phyloP scores from a whole-genome alignment of 2,797 vertebrate species.

The Denticeps clupeoides region DNA sequence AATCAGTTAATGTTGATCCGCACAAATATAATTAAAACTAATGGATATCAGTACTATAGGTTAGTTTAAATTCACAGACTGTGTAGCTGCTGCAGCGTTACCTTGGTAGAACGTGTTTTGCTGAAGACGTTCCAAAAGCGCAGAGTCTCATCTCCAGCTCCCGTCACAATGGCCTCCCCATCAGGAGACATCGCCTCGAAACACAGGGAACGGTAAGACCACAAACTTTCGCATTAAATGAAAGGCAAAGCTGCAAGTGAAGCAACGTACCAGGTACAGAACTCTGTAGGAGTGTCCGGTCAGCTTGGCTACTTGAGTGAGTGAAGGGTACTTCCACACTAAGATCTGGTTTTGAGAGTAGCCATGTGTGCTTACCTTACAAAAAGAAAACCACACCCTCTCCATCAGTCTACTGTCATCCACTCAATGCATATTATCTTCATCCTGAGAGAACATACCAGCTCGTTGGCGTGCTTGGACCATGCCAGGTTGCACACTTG shows the following conservation, averaged over 20 bases:
- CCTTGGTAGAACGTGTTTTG: constrained; percentile 97
- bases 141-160: constrained; percentile 91
- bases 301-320: constrained; percentile 95
- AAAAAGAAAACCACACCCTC: not conserved
- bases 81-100: constrained; percentile 21
- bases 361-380: constrained; percentile 98
- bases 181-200: constrained; percentile 94
- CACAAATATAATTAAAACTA: no score
- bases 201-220: no score
- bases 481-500: constrained; percentile 98
- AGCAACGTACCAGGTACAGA: constrained; percentile 93
- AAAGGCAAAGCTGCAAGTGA: no score
- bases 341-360: constrained; percentile 99
- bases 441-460: constrained; percentile 58
- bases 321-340: constrained; percentile 96
- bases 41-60: not conserved
- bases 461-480: constrained; percentile 96
- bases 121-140: constrained; percentile 98
- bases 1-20: no score
- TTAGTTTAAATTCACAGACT: not conserved
- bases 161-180: constrained; percentile 94
- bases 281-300: constrained; percentile 95
- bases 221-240: no score
- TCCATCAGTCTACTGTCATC: not conserved
- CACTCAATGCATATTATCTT: not conserved